Conservation (phyloP, 1,140 invertebrate species). For the Neoseiulus cucumeris region DNA sequence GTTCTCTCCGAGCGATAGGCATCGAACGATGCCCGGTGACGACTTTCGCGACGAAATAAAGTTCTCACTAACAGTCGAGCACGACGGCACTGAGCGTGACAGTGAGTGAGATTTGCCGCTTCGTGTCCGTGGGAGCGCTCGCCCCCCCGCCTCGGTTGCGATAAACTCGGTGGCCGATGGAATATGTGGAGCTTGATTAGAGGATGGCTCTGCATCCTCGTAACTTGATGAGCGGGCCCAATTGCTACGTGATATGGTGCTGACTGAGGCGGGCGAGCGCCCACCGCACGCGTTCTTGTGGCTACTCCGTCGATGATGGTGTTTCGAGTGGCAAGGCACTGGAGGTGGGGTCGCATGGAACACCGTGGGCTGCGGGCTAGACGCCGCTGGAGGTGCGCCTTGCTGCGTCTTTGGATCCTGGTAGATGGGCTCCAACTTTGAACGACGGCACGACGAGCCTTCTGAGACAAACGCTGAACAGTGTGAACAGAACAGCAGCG, state of each 20-base stretch:
- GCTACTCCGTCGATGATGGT: not conserved
- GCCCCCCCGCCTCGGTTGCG: not conserved
- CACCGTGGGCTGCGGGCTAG: not conserved
- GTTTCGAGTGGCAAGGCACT: not conserved
- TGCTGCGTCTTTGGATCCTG: not conserved
- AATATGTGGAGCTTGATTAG: not conserved
- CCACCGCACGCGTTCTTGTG: not conserved
- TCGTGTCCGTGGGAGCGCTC: not conserved
- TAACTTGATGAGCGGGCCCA: constrained; percentile 8
- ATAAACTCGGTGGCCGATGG: constrained; percentile 1
- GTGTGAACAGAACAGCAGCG: too few species aligned
- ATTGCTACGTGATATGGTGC: constrained; percentile 11
- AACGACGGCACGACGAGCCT: not conserved
- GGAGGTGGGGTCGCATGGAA: constrained; percentile 3
- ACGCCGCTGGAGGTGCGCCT: constrained; percentile 4
- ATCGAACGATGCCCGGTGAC: constrained; percentile 10
- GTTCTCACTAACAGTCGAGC: constrained; percentile 8
- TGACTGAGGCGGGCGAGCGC: constrained; percentile 10
- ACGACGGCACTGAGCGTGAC: constrained; percentile 8
- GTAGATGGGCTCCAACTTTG: constrained; percentile 8
- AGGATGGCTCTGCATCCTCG: constrained; percentile 9
- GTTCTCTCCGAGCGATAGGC: not conserved
- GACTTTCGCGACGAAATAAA: constrained; percentile 10
- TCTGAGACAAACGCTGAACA: too few species aligned
- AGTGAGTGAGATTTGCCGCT: constrained; percentile 7